Conservation (phyloP, 2,797 vertebrate genomes). For the Decapterus maruadsi region DNA sequence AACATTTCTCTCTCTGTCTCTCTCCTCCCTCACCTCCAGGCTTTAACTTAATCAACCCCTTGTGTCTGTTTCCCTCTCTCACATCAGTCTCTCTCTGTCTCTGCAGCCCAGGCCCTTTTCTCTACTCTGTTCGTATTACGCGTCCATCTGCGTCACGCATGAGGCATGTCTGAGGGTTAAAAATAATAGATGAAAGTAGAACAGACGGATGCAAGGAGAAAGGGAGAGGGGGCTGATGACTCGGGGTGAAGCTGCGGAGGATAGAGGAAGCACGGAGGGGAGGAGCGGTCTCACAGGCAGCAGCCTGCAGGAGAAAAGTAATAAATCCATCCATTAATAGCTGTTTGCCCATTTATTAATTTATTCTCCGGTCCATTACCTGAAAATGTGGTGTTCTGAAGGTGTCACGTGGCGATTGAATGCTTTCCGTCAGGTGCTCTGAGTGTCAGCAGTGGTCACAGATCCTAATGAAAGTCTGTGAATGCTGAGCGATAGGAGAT, state of each 20-base stretch:
- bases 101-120: slow-evolving; percentile 52
- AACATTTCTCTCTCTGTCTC: slow-evolving; percentile 1
- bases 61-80: slow-evolving; percentile 34
- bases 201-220: slow-evolving; percentile 60
- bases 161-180: slow-evolving; percentile 83
- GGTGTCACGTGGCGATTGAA: not conserved
- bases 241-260: slow-evolving; percentile 43
- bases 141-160: slow-evolving; percentile 83
- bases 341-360: slow-evolving; percentile 32
- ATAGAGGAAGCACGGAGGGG: slow-evolving; percentile 19
- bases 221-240: slow-evolving; percentile 56
- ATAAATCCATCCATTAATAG: slow-evolving; percentile 40
- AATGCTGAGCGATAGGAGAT: slow-evolving; percentile 22
- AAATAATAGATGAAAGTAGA: slow-evolving; percentile 84
- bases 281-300: slow-evolving; percentile 43
- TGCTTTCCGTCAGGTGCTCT: slow-evolving; percentile 11
- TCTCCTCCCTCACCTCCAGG: not conserved
- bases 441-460: slow-evolving; percentile 5
- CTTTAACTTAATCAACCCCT: slow-evolving; percentile 43
- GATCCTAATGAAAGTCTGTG: slow-evolving; percentile 19
- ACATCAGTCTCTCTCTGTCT: slow-evolving; percentile 27
- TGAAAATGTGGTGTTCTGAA: slow-evolving; percentile 7
- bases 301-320: slow-evolving; percentile 42
- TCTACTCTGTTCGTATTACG: slow-evolving; percentile 69
- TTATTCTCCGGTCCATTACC: slow-evolving; percentile 36